Evolutionary conservation across 2,797 vertebrate species (phyloP).

Genomic region (Cynodonichthys magdalenae): DNA sequence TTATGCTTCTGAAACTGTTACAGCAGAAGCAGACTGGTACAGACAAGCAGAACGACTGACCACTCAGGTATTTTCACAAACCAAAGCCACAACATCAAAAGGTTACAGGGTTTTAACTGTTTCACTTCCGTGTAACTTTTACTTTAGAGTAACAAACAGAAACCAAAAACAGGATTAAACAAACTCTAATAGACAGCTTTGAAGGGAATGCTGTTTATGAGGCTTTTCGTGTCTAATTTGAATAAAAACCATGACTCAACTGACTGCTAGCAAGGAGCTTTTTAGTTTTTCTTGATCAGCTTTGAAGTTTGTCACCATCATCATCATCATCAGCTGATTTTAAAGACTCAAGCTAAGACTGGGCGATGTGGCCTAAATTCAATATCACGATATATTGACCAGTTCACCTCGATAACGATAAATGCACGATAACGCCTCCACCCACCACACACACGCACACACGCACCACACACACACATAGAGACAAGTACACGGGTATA

Average conservation of each 20-base stretch:
- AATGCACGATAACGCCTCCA: too few relatives aligned
- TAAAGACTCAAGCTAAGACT: too few relatives aligned
- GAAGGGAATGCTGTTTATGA: too few relatives aligned
- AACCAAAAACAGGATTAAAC: too few relatives aligned
- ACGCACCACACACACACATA: too few relatives aligned
- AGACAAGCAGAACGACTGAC: neutral
- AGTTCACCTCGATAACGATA: too few relatives aligned
- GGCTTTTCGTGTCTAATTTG: conserved; percentile 16
- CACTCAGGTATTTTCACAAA: neutral
- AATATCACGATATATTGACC: too few relatives aligned
- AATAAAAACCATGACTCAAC: conserved; percentile 25
- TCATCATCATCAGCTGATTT: neutral
- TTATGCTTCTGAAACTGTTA: neutral
- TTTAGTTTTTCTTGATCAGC: conserved; percentile 3
- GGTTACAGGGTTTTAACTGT: neutral
- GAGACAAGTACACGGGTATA: too few relatives aligned
- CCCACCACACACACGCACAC: too few relatives aligned
- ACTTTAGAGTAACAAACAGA: neutral
- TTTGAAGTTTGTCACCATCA: neutral
- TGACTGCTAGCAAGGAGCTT: conserved; percentile 12
- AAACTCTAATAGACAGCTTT: too few relatives aligned
- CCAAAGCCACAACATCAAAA: neutral
- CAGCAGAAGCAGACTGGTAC: neutral
- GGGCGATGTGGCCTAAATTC: too few relatives aligned
- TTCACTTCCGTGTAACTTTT: neutral